Evolutionary conservation across 2,113 vertebrate genomes (phyloP).

Genomic region (Oryzias woworae): DNA sequence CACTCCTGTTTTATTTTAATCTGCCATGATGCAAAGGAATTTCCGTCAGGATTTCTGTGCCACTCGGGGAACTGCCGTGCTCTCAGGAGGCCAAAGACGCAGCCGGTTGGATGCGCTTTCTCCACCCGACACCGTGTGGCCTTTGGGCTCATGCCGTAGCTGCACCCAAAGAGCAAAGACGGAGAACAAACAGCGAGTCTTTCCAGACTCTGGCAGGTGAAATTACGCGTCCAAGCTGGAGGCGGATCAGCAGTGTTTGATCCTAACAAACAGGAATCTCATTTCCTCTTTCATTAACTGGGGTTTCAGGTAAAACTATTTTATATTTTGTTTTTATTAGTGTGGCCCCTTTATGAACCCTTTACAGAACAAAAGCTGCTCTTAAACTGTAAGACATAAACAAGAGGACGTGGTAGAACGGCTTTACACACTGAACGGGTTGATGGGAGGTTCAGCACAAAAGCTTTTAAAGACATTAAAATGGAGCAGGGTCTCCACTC

Average conservation of each 20-base stretch:
- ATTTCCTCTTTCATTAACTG: no score
- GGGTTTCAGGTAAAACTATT: no score
- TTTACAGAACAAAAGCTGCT: slow-evolving; percentile 4
- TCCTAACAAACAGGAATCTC: neutral
- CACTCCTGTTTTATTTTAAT: no score
- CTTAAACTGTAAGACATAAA: slow-evolving; percentile 15
- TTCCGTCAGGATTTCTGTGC: no score
- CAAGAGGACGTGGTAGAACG: slow-evolving; percentile 32
- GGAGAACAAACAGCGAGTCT: slow-evolving; percentile 38
- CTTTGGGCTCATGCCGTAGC: neutral
- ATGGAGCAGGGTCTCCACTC: slow-evolving; percentile 45
- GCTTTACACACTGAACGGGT: slow-evolving; percentile 16
- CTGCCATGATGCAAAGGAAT: no score
- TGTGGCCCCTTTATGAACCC: no score
- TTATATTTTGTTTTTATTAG: no score
- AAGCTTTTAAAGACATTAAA: slow-evolving; percentile 77
- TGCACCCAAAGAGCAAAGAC: slow-evolving; percentile 40
- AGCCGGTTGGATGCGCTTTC: neutral
- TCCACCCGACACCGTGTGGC: neutral
- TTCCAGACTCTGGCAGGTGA: slow-evolving; percentile 6
- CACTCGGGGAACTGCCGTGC: no score
- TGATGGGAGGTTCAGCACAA: slow-evolving; percentile 39
- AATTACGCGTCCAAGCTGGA: neutral
- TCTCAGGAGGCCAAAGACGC: no score
- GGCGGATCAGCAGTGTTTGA: neutral